Base-by-base conservation (phyloP, 1,140 invertebrate genomes). In the Aphaenogaster floridana region DNA sequence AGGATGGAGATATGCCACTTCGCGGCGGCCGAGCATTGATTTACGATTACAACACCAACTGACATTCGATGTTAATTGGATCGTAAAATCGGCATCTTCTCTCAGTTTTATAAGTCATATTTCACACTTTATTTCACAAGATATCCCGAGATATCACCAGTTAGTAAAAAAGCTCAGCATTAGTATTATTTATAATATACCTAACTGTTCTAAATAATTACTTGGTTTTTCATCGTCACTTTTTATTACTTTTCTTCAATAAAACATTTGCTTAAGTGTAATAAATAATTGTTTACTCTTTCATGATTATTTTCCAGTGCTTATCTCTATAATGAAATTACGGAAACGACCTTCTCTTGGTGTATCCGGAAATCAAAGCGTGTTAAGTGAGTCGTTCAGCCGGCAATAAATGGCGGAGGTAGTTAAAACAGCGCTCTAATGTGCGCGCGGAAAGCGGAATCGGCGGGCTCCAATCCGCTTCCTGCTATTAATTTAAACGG, bases 401-500 rank as follows among this genome's bases (percentile, higher is more conserved):
- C 34, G 7, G 13, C 39, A 74, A 57, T 72, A 83, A 61, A 36
- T 59, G 68, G 28, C 28, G 13, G 54, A n/a, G 54, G 54, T 76
- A 45, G 11, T 76, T 76, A 74, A 63, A 84, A 63, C 54, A 83
- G 54, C 34, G 54, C 13, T 61, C 11, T 83, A 83, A 83, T 74
- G 39, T 72, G 54, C 3, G 5, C 15, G 9, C 15, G 64, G 36
- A 69, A 57, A 45, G 21, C 63, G 54, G 8, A 61, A 61, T 81
- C 45, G 34, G 34, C 61, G 36, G 64, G 11, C n/a, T 54, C 42
- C 69, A 74, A 74, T 74, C 57, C 57, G 45, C 80, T 83, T 74
- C 11, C 50, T 11, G 52, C 68, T 83, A 59, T 74, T 84, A 84
- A 84, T 84, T 84, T 76, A 39, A 74, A 84, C 42, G 42, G 28